Evolutionary conservation across 2,888 invertebrate species (phyloP).

Genomic region (Frankliniella fusca): DNA sequence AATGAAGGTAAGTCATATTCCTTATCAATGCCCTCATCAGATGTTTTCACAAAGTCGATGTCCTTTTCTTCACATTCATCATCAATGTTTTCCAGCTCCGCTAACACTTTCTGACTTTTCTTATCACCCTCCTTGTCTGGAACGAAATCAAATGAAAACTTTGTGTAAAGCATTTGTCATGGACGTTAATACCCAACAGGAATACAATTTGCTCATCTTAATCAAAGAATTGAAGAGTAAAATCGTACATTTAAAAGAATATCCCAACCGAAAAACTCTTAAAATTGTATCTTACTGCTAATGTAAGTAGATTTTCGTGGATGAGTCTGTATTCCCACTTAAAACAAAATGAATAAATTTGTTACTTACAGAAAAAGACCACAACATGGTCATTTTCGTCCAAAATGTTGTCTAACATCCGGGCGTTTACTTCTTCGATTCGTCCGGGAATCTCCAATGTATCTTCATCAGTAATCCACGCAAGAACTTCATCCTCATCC

Average conservation of each 20-base stretch:
- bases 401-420: conserved; percentile 85
- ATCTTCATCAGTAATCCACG: conserved; percentile 87
- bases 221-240: too few species aligned
- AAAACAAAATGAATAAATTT: too few species aligned
- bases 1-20: conserved; percentile 79
- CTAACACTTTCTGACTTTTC: conserved; percentile 80
- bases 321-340: neutral
- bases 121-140: conserved; percentile 85
- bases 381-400: conserved; percentile 84
- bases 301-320: neutral
- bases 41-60: conserved; percentile 87
- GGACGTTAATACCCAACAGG: neutral
- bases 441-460: conserved; percentile 86
- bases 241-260: conserved; percentile 41
- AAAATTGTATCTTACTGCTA: neutral
- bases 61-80: conserved; percentile 89
- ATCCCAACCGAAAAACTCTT: conserved; percentile 54
- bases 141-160: conserved; percentile 13
- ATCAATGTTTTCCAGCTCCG: conserved; percentile 86
- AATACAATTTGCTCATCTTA: too few species aligned
- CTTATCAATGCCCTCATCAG: conserved; percentile 79
- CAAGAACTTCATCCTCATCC: conserved; percentile 85
- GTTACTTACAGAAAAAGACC: conserved; percentile 83
- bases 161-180: neutral
- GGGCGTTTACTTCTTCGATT: conserved; percentile 86